Conservation (phyloP, 2,113 vertebrate species). For the Aldabrachelys gigantea region DNA sequence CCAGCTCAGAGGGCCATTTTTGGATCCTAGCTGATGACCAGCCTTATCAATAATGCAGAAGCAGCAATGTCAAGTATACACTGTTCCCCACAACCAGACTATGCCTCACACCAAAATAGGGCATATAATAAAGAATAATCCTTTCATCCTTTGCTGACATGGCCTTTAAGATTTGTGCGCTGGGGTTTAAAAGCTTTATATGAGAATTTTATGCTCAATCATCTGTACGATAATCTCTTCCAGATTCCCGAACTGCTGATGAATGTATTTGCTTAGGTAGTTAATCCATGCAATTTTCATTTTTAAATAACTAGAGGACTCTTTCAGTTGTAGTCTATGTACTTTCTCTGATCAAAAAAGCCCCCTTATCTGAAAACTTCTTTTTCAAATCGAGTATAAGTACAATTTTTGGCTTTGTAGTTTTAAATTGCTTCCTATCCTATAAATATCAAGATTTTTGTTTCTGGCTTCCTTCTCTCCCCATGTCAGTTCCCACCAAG, state of each 20-base stretch:
- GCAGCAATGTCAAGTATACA: rapidly evolving
- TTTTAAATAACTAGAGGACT: neutral
- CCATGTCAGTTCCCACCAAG: neutral
- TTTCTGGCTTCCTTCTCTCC: neutral
- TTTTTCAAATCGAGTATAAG: neutral
- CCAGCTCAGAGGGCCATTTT: neutral
- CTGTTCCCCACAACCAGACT: neutral
- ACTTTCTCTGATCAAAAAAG: neutral
- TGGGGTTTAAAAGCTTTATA: constrained; percentile 4
- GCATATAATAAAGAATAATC: neutral
- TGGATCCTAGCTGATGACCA: neutral
- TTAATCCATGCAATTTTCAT: neutral
- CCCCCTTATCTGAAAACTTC: neutral
- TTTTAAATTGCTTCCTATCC: neutral
- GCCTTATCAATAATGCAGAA: neutral
- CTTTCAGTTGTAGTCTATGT: neutral
- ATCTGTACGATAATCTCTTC: neutral
- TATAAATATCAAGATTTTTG: neutral
- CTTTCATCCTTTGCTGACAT: neutral
- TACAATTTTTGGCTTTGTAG: constrained; percentile 8
- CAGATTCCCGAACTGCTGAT: neutral
- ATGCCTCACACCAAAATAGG: neutral
- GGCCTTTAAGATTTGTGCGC: neutral
- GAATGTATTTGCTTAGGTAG: neutral
- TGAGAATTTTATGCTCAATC: neutral